Conservation (phyloP, 1,140 invertebrate genomes). For the Bombus ignitus region DNA sequence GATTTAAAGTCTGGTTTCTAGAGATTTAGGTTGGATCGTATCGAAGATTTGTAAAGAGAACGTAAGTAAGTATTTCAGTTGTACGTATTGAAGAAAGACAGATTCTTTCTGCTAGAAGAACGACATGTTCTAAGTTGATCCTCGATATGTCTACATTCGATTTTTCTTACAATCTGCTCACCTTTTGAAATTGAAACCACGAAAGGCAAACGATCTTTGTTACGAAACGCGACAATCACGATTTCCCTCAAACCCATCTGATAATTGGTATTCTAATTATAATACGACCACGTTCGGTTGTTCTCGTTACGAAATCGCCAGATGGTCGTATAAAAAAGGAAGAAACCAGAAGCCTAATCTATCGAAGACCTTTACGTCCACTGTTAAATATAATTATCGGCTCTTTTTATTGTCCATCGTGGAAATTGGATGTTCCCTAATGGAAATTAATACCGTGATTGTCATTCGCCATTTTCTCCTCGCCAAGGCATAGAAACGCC, state of each 20-base stretch:
- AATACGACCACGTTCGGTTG: constrained; percentile 47
- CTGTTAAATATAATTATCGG: constrained; percentile 78
- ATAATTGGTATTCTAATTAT: constrained; percentile 76
- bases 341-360: constrained; percentile 65
- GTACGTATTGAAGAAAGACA: too few species aligned
- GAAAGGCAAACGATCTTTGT: background rate
- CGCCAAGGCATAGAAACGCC: background rate
- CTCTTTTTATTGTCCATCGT: constrained; percentile 42
- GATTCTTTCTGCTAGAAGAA: too few species aligned
- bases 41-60: too few species aligned
- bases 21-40: background rate
- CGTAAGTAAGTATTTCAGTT: too few species aligned
- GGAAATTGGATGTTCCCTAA: constrained; percentile 75
- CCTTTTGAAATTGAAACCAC: background rate
- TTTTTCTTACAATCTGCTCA: background rate
- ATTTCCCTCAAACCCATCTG: constrained; percentile 70
- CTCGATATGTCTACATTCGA: background rate
- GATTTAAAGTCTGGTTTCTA: background rate
- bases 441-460: constrained; percentile 73
- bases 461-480: background rate
- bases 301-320: constrained; percentile 22
- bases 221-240: constrained; percentile 26
- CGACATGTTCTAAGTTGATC: too few species aligned
- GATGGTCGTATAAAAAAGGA: constrained; percentile 8
- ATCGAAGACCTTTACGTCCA: constrained; percentile 54